phyloP scores from a whole-genome alignment of 2,113 vertebrate species.

The Thamnophis sirtalis region DNA sequence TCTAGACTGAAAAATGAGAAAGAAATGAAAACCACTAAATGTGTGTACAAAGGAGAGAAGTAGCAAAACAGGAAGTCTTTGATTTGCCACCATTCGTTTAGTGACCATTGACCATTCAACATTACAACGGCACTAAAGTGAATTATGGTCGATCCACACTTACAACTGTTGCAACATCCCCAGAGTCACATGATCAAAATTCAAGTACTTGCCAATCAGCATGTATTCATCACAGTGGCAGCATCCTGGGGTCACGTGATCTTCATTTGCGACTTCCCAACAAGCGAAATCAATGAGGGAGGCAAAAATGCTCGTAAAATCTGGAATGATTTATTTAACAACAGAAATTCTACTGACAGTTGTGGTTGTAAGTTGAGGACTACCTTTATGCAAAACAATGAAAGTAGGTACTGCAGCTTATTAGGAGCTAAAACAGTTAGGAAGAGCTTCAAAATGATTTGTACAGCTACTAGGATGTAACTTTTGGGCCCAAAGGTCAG shows the following conservation, averaged over 20 bases:
- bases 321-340: background rate
- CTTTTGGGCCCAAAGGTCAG: background rate
- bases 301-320: background rate
- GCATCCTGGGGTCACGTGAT: background rate
- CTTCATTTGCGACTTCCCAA: background rate
- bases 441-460: background rate
- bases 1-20: background rate
- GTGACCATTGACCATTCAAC: no score
- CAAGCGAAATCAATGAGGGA: background rate
- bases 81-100: background rate
- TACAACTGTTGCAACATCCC: background rate
- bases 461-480: background rate
- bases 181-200: background rate
- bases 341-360: background rate
- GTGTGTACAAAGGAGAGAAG: background rate
- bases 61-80: background rate
- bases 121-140: background rate
- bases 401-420: background rate
- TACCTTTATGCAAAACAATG: background rate
- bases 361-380: background rate
- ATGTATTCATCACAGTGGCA: background rate
- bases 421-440: background rate
- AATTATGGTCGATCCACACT: background rate
- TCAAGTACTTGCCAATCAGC: background rate
- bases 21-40: background rate